Conservation (phyloP, 2,888 invertebrate species). For the Drosophila kanekoi region DNA sequence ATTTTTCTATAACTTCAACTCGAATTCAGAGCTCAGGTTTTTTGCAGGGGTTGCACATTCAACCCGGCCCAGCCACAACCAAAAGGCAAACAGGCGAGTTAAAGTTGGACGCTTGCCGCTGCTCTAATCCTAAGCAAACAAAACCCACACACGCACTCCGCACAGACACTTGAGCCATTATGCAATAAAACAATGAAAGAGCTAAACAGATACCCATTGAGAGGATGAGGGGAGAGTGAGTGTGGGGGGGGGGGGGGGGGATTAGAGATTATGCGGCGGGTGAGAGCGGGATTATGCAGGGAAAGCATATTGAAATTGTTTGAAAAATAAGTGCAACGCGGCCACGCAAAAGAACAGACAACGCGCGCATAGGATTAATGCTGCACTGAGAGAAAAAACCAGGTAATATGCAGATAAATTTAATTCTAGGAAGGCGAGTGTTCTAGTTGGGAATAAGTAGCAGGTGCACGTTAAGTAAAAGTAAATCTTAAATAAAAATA, state of each 20-base stretch:
- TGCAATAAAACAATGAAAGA: constrained; percentile 74
- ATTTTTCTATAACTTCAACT: constrained; percentile 16
- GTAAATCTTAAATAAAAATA: too few relatives aligned
- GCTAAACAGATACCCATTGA: constrained; percentile 6
- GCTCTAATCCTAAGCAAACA: constrained; percentile 74
- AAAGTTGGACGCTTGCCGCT: constrained; percentile 45
- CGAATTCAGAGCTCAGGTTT: constrained; percentile 4
- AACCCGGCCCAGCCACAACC: not conserved
- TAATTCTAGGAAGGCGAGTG: too few relatives aligned
- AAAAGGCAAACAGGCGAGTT: constrained; percentile 58
- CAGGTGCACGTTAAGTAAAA: too few relatives aligned
- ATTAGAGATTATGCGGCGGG: constrained; percentile 51
- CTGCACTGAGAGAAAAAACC: constrained; percentile 19
- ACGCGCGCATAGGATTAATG: constrained; percentile 61
- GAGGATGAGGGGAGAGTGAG: not conserved
- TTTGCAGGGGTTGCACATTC: constrained; percentile 39
- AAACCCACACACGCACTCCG: constrained; percentile 38
- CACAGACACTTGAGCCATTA: constrained; percentile 69
- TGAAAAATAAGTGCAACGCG: constrained; percentile 75
- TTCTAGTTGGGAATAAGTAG: too few relatives aligned
- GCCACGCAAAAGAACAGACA: constrained; percentile 28
- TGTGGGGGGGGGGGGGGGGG: not conserved
- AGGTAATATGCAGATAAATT: not conserved
- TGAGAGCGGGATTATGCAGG: constrained; percentile 52
- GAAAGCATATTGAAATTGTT: constrained; percentile 78